These are phyloP conservation scores for Burhinus bistriatus DNA, from an alignment of 2,113 vertebrate species.

Conservation along the genomic window DNA sequence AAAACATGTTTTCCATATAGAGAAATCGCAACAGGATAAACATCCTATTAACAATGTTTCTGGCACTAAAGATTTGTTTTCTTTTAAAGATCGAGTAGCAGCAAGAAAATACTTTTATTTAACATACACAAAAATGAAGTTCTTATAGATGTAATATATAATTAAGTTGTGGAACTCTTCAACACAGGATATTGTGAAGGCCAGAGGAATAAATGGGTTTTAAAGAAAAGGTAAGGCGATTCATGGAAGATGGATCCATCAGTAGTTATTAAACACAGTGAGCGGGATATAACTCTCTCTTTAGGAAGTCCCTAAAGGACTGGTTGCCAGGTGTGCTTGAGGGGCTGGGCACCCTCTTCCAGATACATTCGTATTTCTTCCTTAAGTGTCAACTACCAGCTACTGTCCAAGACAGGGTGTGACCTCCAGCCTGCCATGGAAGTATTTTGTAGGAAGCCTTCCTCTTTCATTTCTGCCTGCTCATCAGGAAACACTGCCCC, in stretches of 20 bases:
- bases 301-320: background rate
- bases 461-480: background rate
- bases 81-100: background rate
- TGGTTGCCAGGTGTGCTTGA: background rate
- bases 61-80: background rate
- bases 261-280: background rate
- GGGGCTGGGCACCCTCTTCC: background rate
- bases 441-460: background rate
- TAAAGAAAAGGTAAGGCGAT: background rate
- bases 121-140: background rate
- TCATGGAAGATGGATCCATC: background rate
- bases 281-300: rapidly evolving
- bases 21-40: conserved; percentile 7
- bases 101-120: conserved; percentile 25
- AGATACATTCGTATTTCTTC: background rate
- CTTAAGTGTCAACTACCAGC: background rate
- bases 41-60: background rate
- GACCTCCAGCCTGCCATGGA: background rate
- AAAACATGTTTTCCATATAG: background rate
- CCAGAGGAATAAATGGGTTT: background rate
- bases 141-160: background rate
- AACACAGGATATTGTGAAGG: background rate
- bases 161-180: background rate
- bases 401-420: background rate
- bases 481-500: background rate